A percentile compares a stretch with the other conserved stretches of the same genome.
Conservation (phyloP, 2,888 invertebrate genomes). For the Lacanobia oleracea region DNA sequence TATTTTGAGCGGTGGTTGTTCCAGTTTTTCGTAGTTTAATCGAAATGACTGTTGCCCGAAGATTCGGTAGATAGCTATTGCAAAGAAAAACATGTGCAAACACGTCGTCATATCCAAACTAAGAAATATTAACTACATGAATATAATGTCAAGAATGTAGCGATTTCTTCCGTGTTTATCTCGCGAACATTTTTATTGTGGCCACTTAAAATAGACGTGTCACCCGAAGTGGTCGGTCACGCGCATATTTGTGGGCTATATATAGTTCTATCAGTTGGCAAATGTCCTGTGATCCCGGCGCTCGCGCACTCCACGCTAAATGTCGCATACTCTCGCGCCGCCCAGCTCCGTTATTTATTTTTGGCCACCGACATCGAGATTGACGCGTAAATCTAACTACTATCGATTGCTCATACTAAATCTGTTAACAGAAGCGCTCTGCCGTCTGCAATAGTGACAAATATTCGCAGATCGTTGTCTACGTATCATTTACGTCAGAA, state of each 20-base stretch:
- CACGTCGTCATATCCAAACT: conserved; percentile 4
- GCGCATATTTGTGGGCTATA: conserved; percentile 84
- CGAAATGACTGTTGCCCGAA: background rate
- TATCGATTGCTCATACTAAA: conserved; percentile 67
- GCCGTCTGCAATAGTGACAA: conserved; percentile 56
- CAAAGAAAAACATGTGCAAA: background rate
- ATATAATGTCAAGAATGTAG: conserved; percentile 58
- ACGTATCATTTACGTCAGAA: conserved; percentile 60
- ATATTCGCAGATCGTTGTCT: conserved; percentile 52
- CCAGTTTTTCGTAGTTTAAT: too few species aligned
- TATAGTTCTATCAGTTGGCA: conserved; percentile 88
- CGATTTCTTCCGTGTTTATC: conserved; percentile 76
- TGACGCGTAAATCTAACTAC: conserved; percentile 62
- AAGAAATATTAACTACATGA: conserved; percentile 7
- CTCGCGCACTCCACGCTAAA: conserved; percentile 73
- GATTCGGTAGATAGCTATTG: background rate
- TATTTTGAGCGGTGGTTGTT: too few species aligned
- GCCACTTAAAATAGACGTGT: conserved; percentile 79
- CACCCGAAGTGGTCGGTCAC: conserved; percentile 85
- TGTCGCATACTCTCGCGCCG: conserved; percentile 78
- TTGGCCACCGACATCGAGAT: conserved; percentile 63
- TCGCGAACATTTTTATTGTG: conserved; percentile 77
- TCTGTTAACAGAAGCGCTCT: conserved; percentile 62
- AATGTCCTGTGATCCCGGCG: conserved; percentile 77
- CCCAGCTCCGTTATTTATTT: conserved; percentile 72